A percentile compares a stretch with the other conserved stretches of the same genome.
Conservation (phyloP, 2,113 vertebrate species). For the Cochlearius cochlearius region DNA sequence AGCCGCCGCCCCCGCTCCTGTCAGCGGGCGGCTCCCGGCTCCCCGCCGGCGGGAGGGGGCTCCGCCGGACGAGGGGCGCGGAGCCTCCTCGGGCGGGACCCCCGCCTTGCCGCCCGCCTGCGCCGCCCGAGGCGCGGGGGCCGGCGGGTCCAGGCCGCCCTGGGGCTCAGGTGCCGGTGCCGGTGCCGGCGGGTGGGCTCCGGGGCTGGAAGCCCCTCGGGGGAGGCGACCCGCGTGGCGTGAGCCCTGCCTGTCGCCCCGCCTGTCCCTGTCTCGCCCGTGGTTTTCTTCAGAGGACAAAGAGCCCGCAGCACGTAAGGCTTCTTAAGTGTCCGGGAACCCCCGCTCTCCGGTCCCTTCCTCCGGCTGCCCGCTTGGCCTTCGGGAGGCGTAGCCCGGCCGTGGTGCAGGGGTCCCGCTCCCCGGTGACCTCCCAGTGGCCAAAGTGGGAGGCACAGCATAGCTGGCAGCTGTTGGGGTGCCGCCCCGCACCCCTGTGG, state of each 20-base stretch:
- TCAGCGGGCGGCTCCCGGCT: not conserved
- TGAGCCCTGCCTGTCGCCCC: not conserved
- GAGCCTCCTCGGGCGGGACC: not conserved
- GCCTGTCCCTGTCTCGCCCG: not conserved
- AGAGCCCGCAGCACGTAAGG: not conserved
- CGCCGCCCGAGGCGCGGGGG: not conserved
- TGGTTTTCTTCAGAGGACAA: not conserved
- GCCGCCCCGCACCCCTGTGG: not conserved
- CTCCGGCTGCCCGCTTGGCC: too few species aligned
- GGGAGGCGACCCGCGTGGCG: not conserved
- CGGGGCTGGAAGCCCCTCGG: not conserved
- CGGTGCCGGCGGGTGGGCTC: not conserved
- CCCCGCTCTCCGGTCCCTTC: not conserved
- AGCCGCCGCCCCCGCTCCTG: not conserved
- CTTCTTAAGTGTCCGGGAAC: not conserved
- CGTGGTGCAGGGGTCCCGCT: not conserved
- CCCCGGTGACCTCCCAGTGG: not conserved
- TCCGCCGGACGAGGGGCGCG: not conserved
- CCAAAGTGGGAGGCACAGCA: not conserved
- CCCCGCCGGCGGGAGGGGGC: not conserved
- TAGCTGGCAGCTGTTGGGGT: not conserved
- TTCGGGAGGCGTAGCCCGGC: not conserved
- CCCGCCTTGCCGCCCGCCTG: not conserved
- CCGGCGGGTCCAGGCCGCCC: too few species aligned
- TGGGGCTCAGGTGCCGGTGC: not conserved